Evolutionary conservation across 2,797 vertebrate species (phyloP), one percentile per base, ranked within the genome.

Genomic region (Oreortyx pictus): DNA sequence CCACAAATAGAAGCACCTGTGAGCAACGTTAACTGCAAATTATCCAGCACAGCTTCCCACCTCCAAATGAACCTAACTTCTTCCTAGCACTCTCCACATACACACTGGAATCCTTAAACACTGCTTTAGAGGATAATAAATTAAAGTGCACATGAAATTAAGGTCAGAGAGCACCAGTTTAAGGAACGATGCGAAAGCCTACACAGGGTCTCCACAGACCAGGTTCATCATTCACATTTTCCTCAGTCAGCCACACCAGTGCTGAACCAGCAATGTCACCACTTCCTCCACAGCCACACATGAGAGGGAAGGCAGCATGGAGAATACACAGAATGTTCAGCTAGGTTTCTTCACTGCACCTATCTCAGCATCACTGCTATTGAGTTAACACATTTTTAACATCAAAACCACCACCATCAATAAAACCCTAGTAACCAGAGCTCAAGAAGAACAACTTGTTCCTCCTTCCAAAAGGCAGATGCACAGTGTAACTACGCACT

Each of bases 31-130:
- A 25, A 27, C 8, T 62, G 14, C 60, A 62, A n/a, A 15, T 7
- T 27, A 43, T 20, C 50, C 57, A 47, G 31, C 12, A 22, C 18
- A 11, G 3, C 23, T 78, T 75, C 15, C 49, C 22, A 22, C 2
- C 49, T 60, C 71, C 39, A 73, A 17, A 31, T 0, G 2, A 10
- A 41, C 14, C 18, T 2, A n/a, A 11, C 20, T 25, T 50, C 59
- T 19, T 52, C 77, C 29, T 11, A 41, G n/a, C 39, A 14, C 14
- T 25, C 29, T 65, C 50, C 33, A 52, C 49, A 19, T 1, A 3
- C 39, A 35, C 11, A 3, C 13, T 20, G 15, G 27, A 60, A 68
- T 15, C 33, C 66, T 35, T 0, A 2, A 71, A 10, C 35, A 14
- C 15, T 71, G 44, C 44, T 22, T 43, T 7, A 15, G 11, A 43